These are phyloP conservation scores for Eretmocerus hayati DNA, from an alignment of 2,888 invertebrate genomes.

Conservation along the genomic window DNA sequence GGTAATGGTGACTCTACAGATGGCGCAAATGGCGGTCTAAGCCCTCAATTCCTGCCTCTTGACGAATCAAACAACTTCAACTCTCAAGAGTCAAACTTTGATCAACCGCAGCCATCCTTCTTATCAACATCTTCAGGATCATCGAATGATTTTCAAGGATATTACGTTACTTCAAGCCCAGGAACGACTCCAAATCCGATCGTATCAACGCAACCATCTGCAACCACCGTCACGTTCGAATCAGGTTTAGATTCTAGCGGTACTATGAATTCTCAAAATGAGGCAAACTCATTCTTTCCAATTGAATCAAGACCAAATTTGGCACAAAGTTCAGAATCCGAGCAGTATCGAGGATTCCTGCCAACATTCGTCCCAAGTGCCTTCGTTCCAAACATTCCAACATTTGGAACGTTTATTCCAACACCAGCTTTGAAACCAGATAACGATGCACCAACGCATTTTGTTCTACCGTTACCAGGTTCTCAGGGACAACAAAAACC, in stretches of 20 bases:
- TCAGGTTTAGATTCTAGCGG: no score
- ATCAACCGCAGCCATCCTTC: background rate
- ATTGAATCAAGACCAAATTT: no score
- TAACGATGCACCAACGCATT: constrained; percentile 36
- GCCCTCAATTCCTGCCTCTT: background rate
- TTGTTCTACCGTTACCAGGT: constrained; percentile 37
- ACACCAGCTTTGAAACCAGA: constrained; percentile 16
- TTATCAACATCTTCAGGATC: background rate
- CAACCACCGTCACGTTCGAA: constrained; percentile 13
- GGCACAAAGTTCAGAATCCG: constrained; percentile 23
- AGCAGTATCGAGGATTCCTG: constrained; percentile 22
- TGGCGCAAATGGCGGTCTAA: constrained; percentile 8
- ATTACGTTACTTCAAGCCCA: constrained; percentile 8
- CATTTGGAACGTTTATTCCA: constrained; percentile 36
- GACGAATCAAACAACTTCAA: background rate
- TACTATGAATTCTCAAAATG: no score
- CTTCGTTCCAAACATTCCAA: constrained; percentile 7
- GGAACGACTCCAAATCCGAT: constrained; percentile 3
- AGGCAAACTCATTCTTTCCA: no score
- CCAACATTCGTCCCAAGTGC: constrained; percentile 18
- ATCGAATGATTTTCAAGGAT: constrained; percentile 4
- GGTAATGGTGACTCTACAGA: constrained; percentile 25
- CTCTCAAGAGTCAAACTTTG: background rate
- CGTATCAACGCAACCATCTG: background rate
- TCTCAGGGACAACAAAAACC: constrained; percentile 26